These are phyloP conservation scores for Pedetes capensis DNA, from an alignment of 2,113 vertebrate genomes.

Conservation along the genomic window DNA sequence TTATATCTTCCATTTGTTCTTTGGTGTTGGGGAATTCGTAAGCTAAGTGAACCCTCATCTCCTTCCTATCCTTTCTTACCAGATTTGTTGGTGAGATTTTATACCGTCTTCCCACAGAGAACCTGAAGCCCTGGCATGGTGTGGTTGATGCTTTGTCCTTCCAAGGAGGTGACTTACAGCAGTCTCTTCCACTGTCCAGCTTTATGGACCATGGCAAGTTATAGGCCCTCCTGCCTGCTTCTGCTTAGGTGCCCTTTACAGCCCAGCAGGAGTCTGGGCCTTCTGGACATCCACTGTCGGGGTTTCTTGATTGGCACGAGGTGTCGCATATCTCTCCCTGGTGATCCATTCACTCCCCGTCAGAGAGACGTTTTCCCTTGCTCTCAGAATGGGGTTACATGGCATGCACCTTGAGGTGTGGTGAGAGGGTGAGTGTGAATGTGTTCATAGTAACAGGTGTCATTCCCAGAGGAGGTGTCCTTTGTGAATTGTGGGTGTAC, in stretches of 20 bases:
- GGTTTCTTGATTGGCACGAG: not conserved
- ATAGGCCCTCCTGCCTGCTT: not conserved
- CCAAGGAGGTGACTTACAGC: not conserved
- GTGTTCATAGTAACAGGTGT: not conserved
- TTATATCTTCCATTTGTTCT: not conserved
- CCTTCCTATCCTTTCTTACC: not conserved
- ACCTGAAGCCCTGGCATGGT: not conserved
- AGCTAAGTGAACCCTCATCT: not conserved
- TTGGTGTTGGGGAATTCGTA: not conserved
- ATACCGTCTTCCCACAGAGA: not conserved
- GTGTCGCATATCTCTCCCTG: not conserved
- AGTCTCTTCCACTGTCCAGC: accelerated
- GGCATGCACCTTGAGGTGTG: accelerated
- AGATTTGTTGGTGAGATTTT: not conserved
- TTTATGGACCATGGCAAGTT: not conserved
- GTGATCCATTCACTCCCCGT: not conserved
- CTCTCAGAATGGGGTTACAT: not conserved
- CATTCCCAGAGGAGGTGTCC: conserved; percentile 60
- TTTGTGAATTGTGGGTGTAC: conserved; percentile 68
- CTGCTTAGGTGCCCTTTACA: not conserved
- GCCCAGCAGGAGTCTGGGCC: not conserved
- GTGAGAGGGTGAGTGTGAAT: not conserved
- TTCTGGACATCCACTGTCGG: accelerated
- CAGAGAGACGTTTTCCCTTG: not conserved
- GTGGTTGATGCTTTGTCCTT: too few species aligned